Conservation (phyloP, 2,113 vertebrate genomes). For the Poeciliopsis turrubarensis region DNA sequence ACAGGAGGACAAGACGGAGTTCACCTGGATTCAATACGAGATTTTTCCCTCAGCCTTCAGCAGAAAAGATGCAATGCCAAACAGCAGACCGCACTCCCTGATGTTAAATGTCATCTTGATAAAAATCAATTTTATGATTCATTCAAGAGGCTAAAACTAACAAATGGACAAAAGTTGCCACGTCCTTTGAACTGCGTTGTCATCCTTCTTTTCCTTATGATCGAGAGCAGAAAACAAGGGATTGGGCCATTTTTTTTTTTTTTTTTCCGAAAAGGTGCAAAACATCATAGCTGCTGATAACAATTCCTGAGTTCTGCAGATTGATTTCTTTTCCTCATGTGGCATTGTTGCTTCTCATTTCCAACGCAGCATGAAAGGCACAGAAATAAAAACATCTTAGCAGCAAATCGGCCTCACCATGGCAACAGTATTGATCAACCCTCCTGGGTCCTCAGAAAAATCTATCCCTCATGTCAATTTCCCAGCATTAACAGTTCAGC, state of each 20-base stretch:
- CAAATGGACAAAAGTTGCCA: slow-evolving; percentile 46
- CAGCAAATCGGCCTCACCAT: slow-evolving; percentile 75
- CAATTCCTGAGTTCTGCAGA: slow-evolving; percentile 60
- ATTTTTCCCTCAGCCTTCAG: slow-evolving; percentile 41
- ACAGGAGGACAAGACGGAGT: slow-evolving; percentile 66
- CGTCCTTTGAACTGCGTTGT: slow-evolving; percentile 20
- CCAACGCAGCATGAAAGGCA: slow-evolving; percentile 66
- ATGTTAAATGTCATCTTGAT: slow-evolving; percentile 68
- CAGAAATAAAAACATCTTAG: slow-evolving; percentile 78
- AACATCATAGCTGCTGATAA: slow-evolving; percentile 40
- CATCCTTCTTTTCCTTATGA: slow-evolving; percentile 4
- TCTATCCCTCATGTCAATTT: slow-evolving; percentile 74
- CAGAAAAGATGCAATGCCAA: slow-evolving; percentile 40
- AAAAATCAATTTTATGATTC: slow-evolving; percentile 68
- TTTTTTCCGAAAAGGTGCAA: slow-evolving; percentile 2
- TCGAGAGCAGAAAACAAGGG: background rate
- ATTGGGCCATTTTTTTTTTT: slow-evolving; percentile 6
- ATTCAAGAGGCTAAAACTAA: slow-evolving; percentile 55
- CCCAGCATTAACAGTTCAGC: slow-evolving; percentile 71
- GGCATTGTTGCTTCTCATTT: slow-evolving; percentile 69
- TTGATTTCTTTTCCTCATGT: slow-evolving; percentile 48
- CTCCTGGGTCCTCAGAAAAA: slow-evolving; percentile 71
- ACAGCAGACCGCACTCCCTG: slow-evolving; percentile 43
- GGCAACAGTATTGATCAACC: slow-evolving; percentile 77
- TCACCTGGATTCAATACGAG: slow-evolving; percentile 70